Percentiles rank a stretch among this genome's conserved stretches.
phyloP scores from a whole-genome alignment of 2,888 invertebrate genomes.

The Escarpia spicata region DNA sequence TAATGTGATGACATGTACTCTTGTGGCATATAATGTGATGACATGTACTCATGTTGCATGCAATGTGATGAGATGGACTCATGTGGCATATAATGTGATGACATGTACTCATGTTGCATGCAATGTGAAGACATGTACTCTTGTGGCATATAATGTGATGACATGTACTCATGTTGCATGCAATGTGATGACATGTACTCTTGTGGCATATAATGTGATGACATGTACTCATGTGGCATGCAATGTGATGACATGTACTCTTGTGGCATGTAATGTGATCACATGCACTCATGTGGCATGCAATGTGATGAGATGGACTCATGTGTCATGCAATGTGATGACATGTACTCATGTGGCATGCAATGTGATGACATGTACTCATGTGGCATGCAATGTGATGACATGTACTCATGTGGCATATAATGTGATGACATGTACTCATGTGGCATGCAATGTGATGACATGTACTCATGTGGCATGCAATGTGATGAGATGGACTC shows the following conservation, averaged over 20 bases:
- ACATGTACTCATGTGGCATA: neutral
- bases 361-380: neutral
- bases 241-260: neutral
- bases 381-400: neutral
- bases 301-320: neutral
- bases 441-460: neutral
- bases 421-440: neutral
- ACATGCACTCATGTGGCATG: neutral
- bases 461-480: neutral
- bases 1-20: neutral
- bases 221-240: neutral
- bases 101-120: neutral
- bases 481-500: no score
- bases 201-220: neutral
- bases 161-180: neutral
- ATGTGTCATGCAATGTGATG: neutral
- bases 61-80: neutral
- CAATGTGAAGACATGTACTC: neutral
- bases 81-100: neutral
- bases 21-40: neutral
- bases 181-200: conserved; percentile 25
- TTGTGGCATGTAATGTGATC: no score
- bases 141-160: neutral
- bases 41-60: neutral
- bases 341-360: neutral